A percentile compares a stretch with the other conserved stretches of the same genome.
These are phyloP conservation scores for Sebastes dallii DNA, from an alignment of 2,797 vertebrate species.

Conservation along the genomic window DNA sequence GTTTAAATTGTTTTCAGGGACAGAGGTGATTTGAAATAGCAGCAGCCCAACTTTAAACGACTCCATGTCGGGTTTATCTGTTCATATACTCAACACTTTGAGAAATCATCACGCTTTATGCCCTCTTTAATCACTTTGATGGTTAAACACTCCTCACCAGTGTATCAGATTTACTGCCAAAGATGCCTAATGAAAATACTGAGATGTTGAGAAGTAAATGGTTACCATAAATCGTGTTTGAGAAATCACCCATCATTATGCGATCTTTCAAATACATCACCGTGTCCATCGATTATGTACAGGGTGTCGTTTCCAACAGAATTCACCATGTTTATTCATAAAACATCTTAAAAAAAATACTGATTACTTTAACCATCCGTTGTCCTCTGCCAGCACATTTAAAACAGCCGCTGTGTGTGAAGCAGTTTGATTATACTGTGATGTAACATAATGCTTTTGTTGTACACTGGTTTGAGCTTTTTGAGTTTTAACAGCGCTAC, in stretches of 20 bases:
- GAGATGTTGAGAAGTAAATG: not conserved
- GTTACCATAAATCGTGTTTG: slow-evolving; percentile 4
- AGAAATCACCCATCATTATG: not conserved
- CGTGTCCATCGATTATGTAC: not conserved
- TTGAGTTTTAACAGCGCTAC: slow-evolving; percentile 9
- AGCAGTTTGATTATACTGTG: slow-evolving; percentile 19
- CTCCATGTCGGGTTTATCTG: not conserved
- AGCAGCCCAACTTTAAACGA: not conserved
- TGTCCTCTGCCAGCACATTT: not conserved
- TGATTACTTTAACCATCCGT: not conserved
- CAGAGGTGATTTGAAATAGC: slow-evolving; percentile 6
- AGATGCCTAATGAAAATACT: slow-evolving; percentile 47
- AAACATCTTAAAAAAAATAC: not conserved
- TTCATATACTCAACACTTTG: not conserved
- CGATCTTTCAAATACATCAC: not conserved
- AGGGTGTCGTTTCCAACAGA: not conserved
- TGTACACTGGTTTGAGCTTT: slow-evolving; percentile 8
- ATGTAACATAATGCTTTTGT: not conserved
- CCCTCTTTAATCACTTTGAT: not conserved
- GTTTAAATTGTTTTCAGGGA: not conserved
- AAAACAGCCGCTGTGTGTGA: not conserved
- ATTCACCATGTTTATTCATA: not conserved
- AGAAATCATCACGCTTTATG: slow-evolving; percentile 10
- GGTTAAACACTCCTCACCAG: not conserved
- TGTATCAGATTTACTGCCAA: slow-evolving; percentile 51